Evolutionary conservation across 2,113 vertebrate genomes (phyloP).

Genomic region (Phaethornis superciliosus): DNA sequence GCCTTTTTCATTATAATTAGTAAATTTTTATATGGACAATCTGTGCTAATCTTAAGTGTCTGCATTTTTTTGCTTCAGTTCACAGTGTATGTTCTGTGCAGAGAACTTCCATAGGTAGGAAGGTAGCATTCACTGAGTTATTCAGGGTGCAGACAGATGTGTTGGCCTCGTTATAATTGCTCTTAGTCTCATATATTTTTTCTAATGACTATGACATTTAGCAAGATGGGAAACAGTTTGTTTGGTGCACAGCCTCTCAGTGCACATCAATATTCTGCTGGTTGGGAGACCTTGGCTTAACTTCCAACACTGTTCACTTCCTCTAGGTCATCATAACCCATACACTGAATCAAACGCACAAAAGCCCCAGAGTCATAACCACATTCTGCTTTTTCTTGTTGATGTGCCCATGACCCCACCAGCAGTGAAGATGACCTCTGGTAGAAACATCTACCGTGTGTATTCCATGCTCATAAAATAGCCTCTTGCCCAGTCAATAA

Average conservation of each 20-base stretch:
- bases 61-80: neutral
- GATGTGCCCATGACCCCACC: neutral
- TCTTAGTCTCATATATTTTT: neutral
- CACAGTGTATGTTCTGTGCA: neutral
- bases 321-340: neutral
- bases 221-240: neutral
- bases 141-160: neutral
- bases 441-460: neutral
- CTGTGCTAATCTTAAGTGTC: neutral
- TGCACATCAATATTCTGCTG: neutral
- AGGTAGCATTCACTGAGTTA: neutral
- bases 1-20: neutral
- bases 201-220: conserved; percentile 5
- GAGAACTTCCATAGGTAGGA: neutral
- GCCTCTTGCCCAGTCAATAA: conserved; percentile 27
- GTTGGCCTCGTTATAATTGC: neutral
- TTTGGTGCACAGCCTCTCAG: neutral
- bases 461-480: conserved; percentile 26
- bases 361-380: neutral
- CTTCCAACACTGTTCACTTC: neutral
- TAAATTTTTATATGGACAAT: neutral
- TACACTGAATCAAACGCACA: neutral
- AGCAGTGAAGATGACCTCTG: neutral
- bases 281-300: neutral
- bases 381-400: neutral